Percentiles rank a stretch among this genome's conserved stretches.
phyloP scores from a whole-genome alignment of 2,888 invertebrate species.

The Dendrolimus houi region DNA sequence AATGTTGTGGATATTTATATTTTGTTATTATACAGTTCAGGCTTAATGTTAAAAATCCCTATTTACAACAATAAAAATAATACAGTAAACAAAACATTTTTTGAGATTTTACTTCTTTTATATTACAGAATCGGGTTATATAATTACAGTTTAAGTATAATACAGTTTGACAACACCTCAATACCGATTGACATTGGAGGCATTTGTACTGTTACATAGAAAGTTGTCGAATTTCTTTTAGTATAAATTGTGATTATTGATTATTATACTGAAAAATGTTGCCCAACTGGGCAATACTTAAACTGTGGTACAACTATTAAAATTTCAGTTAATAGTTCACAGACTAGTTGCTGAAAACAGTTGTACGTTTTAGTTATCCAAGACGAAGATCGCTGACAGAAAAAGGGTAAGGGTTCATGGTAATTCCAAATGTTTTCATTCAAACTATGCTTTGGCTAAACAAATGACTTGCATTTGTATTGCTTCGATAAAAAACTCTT shows the following conservation, averaged over 20 bases:
- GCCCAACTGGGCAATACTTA: too few relatives aligned
- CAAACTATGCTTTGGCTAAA: slow-evolving; percentile 60
- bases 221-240: too few relatives aligned
- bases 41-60: slow-evolving; percentile 53
- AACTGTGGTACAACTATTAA: too few relatives aligned
- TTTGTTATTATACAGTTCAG: slow-evolving; percentile 71
- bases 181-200: too few relatives aligned
- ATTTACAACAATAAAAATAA: slow-evolving; percentile 59
- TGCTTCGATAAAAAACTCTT: slow-evolving; percentile 40
- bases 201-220: too few relatives aligned
- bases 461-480: slow-evolving; percentile 42
- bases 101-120: slow-evolving; percentile 55
- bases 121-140: slow-evolving; percentile 7
- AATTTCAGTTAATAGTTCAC: slow-evolving; percentile 13
- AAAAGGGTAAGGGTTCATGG: slow-evolving; percentile 4
- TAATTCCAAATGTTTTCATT: slow-evolving; percentile 4
- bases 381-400: too few relatives aligned
- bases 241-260: too few relatives aligned
- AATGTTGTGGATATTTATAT: slow-evolving; percentile 58
- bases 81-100: slow-evolving; percentile 63
- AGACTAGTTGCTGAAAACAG: slow-evolving; percentile 36
- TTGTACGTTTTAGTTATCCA: slow-evolving; percentile 16
- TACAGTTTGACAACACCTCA: too few relatives aligned
- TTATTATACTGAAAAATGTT: too few relatives aligned
- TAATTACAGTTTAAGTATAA: too few relatives aligned